Evolutionary conservation across 2,888 invertebrate species (phyloP), one percentile per base, ranked within the genome.

Genomic region (Phasia obesa): DNA sequence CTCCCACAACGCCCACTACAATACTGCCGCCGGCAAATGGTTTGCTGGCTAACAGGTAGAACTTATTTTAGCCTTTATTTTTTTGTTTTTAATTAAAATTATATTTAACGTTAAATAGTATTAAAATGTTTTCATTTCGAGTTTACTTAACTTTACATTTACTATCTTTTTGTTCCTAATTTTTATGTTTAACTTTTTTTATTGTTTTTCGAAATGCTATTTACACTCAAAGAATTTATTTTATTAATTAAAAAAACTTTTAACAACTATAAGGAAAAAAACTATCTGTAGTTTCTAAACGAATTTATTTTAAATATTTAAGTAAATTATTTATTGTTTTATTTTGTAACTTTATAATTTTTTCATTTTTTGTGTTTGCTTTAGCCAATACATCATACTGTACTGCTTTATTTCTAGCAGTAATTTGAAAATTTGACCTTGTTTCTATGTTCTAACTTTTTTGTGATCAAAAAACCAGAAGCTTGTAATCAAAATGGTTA

Each of bases 41-140:
- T 35, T 86, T 91, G 75, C 87, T 91, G 6, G 86, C 91, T 44
- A 91, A 91, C 86, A 90, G 91, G 88, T 91, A 91, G 88, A 88
- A 70, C 79, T 69, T 59, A 71, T 71, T 73, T 42, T 44, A 53
- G 25, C 1, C n/a, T 62, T 70, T 62, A 17, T 47, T 57, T 73
- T 35, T 35, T 35, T 44, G 23, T 17, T 73, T 42, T 47, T 15
- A 11, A 49, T 81, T 70, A 11, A 23, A 11, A 62, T 27, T 13
- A 51, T 60, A 23, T 11, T 21, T 73, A 73, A 53, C 51, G 19
- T 53, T 42, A 67, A 59, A 60, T 59, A 75, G 57, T 75, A 59
- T 57, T 80, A 80, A 62, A 67, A 53, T 47, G 17, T 44, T 74
- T 82, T 51, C 70, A 70, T 23, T 71, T 49, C 15, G 47, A 25